These are phyloP conservation scores for Lutraria rhynchaena DNA, from an alignment of 1,140 invertebrate species.

Conservation along the genomic window DNA sequence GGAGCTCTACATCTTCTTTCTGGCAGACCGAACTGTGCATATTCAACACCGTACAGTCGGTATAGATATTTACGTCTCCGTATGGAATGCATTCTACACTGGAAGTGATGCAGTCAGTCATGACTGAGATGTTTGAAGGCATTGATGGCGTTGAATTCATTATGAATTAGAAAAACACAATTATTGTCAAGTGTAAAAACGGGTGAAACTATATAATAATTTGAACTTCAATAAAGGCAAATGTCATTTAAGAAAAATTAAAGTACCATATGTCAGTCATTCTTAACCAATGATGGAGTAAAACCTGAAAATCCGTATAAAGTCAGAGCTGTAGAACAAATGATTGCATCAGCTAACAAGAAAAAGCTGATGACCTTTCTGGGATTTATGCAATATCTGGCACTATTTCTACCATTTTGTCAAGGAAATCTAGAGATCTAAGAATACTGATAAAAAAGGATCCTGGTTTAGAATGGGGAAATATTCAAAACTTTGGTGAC, in stretches of 20 bases:
- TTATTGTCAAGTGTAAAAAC: background rate
- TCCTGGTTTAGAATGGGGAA: conserved; percentile 49
- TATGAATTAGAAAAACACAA: conserved; percentile 8
- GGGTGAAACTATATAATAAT: background rate
- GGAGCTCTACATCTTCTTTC: conserved; percentile 73
- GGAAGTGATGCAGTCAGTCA: conserved; percentile 81
- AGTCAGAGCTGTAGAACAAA: conserved; percentile 72
- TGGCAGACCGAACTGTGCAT: conserved; percentile 64
- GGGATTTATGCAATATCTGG: conserved; percentile 77
- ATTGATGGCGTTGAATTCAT: conserved; percentile 20
- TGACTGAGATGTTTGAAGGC: conserved; percentile 60
- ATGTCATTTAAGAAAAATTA: conserved; percentile 15
- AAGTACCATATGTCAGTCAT: conserved; percentile 21
- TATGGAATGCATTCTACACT: conserved; percentile 69
- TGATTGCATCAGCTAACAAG: conserved; percentile 43
- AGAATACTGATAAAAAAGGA: conserved; percentile 33
- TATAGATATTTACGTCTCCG: conserved; percentile 56
- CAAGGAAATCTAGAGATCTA: conserved; percentile 31
- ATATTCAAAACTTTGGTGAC: conserved; percentile 29
- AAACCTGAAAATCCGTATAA: conserved; percentile 77
- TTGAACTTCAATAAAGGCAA: conserved; percentile 4
- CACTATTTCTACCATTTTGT: conserved; percentile 72
- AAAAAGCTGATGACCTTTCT: conserved; percentile 53
- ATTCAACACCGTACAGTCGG: conserved; percentile 64
- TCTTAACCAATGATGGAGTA: conserved; percentile 43